A percentile compares a stretch with the other conserved stretches of the same genome.
phyloP scores from a whole-genome alignment of 2,797 vertebrate genomes.

The Emys orbicularis region DNA sequence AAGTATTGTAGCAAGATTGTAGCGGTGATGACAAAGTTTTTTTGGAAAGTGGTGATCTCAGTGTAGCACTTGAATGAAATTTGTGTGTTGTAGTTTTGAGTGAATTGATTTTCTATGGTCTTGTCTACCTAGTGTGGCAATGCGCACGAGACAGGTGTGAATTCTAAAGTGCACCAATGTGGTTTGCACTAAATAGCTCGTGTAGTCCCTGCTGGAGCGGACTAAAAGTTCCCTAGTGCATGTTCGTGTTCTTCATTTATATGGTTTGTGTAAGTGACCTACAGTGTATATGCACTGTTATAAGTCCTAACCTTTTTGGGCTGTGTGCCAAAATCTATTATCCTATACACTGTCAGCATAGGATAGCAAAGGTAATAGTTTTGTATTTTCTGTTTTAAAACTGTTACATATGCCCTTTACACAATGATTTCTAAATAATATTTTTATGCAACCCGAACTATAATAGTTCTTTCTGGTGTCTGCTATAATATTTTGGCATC shows the following conservation, averaged over 20 bases:
- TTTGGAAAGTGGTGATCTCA: not conserved
- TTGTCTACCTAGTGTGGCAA: not conserved
- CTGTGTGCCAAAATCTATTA: not conserved
- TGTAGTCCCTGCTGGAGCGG: not conserved
- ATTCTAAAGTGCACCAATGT: not conserved
- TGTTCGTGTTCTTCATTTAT: not conserved
- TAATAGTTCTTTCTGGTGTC: not conserved
- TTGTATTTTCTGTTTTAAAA: slow-evolving; percentile 2
- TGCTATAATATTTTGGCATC: slow-evolving; percentile 27
- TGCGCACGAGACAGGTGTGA: not conserved
- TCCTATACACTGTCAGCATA: not conserved
- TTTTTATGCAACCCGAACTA: not conserved
- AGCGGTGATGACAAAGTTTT: not conserved
- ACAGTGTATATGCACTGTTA: not conserved
- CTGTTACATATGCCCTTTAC: not conserved
- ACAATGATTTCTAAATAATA: not conserved
- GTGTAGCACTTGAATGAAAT: not conserved
- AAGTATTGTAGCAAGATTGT: not conserved
- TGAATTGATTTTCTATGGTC: not conserved
- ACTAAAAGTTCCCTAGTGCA: not conserved
- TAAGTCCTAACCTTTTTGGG: not conserved
- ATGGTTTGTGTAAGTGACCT: not conserved
- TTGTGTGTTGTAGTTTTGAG: not conserved
- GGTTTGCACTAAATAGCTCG: not conserved
- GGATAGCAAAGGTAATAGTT: not conserved